phyloP scores from a whole-genome alignment of 30 jellyfish, hydroid and myxozoan genomes.

The Mastigias papua region DNA sequence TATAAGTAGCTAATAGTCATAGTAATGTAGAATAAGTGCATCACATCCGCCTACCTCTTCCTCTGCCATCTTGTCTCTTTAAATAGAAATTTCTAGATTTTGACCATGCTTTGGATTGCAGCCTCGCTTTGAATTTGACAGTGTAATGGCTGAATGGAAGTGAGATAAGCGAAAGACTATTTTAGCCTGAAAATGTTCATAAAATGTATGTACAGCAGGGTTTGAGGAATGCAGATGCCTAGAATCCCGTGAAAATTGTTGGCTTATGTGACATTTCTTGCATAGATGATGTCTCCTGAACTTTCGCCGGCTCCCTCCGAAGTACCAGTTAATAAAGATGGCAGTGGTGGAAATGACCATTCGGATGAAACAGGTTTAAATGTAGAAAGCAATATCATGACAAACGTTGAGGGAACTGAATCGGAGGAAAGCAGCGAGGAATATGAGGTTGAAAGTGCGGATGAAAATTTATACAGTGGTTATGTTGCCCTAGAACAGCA shows the following conservation, averaged over 20 bases:
- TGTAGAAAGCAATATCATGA: background rate
- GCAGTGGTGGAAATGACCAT: background rate
- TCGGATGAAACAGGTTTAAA: background rate
- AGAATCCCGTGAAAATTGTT: background rate
- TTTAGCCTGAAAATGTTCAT: too few relatives aligned
- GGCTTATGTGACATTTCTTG: background rate
- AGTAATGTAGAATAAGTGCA: too few relatives aligned
- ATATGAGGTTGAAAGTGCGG: background rate
- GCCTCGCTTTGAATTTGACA: background rate
- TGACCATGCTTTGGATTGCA: background rate
- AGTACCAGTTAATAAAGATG: slow-evolving; percentile 36
- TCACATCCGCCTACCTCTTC: slow-evolving; percentile 5
- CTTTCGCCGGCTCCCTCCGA: slow-evolving; percentile 61
- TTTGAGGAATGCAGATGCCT: background rate
- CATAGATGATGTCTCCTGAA: slow-evolving; percentile 15
- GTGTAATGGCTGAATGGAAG: background rate
- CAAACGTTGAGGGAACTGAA: background rate
- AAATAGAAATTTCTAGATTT: slow-evolving; percentile 8
- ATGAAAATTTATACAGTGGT: slow-evolving; percentile 11
- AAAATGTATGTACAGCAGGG: too few relatives aligned
- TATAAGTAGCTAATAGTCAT: too few relatives aligned
- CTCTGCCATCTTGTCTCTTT: slow-evolving; percentile 24
- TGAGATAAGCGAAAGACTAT: background rate
- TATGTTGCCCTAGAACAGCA: slow-evolving; percentile 43
- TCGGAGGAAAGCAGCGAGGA: slow-evolving; percentile 52